Evolutionary conservation across 2,113 vertebrate genomes (phyloP).

Genomic region (Neodon shergylaensis): DNA sequence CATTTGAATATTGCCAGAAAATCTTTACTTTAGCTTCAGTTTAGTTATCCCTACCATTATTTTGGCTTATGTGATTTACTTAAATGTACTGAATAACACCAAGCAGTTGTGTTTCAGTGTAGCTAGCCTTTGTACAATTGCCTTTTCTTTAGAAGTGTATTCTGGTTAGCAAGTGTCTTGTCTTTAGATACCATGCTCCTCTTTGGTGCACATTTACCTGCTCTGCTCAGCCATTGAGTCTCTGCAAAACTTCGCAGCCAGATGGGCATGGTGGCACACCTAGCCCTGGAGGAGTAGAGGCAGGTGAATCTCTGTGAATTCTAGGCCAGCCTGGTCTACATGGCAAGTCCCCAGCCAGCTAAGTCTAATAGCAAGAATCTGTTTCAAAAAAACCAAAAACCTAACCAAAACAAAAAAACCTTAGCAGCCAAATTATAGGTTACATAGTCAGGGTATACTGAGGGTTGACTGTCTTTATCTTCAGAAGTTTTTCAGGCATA

Average conservation of each 20-base stretch:
- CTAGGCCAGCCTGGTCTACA: background rate
- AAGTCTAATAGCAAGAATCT: background rate
- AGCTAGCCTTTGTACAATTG: background rate
- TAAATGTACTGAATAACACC: background rate
- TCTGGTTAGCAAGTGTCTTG: background rate
- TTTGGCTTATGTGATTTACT: background rate
- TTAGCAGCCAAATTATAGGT: background rate
- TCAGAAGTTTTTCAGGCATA: background rate
- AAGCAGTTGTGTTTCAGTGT: background rate
- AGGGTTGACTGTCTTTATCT: background rate
- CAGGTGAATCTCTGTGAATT: background rate
- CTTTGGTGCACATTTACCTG: background rate
- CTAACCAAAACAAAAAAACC: background rate
- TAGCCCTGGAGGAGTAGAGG: background rate
- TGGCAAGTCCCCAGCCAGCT: background rate
- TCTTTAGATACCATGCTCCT: background rate
- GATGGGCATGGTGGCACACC: background rate
- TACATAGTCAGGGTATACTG: background rate
- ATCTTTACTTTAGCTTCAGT: background rate
- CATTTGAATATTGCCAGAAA: background rate
- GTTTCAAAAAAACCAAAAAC: background rate
- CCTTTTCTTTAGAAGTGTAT: background rate
- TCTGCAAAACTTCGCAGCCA: background rate
- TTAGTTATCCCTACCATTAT: background rate
- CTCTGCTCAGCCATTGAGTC: background rate